Conservation (phyloP, 2,888 invertebrate genomes). For the Lordiphosa fenestrarum region DNA sequence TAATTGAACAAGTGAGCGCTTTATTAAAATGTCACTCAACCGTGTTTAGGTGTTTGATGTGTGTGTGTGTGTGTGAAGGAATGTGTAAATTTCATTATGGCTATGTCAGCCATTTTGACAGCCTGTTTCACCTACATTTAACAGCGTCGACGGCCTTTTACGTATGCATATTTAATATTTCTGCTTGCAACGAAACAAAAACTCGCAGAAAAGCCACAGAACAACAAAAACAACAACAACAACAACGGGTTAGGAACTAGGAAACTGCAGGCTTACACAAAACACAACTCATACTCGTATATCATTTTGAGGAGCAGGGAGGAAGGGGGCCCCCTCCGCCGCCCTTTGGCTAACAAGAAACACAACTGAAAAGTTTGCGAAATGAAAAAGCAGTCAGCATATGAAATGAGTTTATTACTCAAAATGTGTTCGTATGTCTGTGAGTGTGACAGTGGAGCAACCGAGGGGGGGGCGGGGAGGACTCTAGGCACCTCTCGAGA, state of each 20-base stretch:
- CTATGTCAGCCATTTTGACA: conserved; percentile 68
- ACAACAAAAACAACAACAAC: conserved; percentile 13
- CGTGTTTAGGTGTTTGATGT: conserved; percentile 38
- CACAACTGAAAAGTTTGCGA: conserved; percentile 45
- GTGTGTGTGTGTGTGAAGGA: conserved; percentile 21
- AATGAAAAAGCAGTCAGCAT: conserved; percentile 75
- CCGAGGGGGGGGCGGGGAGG: conserved; percentile 1
- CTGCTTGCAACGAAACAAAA: conserved; percentile 24
- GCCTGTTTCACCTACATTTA: conserved; percentile 71
- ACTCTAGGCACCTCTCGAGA: not conserved
- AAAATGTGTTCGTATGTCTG: conserved; percentile 42
- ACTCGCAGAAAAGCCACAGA: conserved; percentile 16
- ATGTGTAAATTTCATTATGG: conserved; percentile 68
- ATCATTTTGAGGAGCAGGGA: conserved; percentile 45
- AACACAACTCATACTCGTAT: conserved; percentile 53
- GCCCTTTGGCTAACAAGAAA: conserved; percentile 59
- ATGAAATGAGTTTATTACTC: conserved; percentile 74
- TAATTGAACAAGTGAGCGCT: conserved; percentile 74
- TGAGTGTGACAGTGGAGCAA: conserved; percentile 13
- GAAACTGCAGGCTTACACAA: conserved; percentile 17
- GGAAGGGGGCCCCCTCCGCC: not conserved
- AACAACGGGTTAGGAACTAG: conserved; percentile 52
- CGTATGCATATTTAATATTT: conserved; percentile 45
- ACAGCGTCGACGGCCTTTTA: conserved; percentile 39
- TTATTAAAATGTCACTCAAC: conserved; percentile 73